Percentiles rank a stretch among this genome's conserved stretches.
phyloP scores from a whole-genome alignment of 2,113 vertebrate genomes.

The Bos taurus region ARS-UCD2.0 NC_037331.1:28173001-28173500 shows the following conservation, averaged over 20 bases:
- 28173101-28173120: background rate
- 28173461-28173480: background rate
- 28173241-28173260: background rate
- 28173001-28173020: background rate
- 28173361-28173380: background rate
- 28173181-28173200: background rate
- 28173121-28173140: background rate
- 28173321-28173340: background rate
- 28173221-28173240: background rate
- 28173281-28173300: background rate
- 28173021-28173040: background rate
- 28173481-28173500: background rate
- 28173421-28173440: background rate
- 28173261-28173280: background rate
- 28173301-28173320: background rate
- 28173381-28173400: background rate
- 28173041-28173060: background rate
- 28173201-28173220: background rate
- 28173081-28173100: background rate
- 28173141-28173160: background rate
- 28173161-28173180: background rate
- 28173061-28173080: background rate
- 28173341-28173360: background rate
- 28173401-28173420: background rate
- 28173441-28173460: background rate